Percentiles rank a stretch among this genome's conserved stretches.
Conservation (phyloP, 2,888 invertebrate species). For the Xylota sylvarum region DNA sequence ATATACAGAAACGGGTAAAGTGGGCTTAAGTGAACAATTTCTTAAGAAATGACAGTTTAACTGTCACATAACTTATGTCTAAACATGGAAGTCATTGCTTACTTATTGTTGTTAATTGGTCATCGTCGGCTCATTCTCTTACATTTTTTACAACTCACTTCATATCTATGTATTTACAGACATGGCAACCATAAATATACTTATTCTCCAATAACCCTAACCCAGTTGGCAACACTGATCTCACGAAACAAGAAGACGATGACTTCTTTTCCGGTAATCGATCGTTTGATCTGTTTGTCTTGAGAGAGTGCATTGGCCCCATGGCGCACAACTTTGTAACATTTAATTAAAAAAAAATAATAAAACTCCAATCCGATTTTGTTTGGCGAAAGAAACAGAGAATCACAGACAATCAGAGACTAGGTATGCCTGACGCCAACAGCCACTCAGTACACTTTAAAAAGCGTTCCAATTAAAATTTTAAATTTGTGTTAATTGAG, state of each 20-base stretch:
- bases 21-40: not conserved
- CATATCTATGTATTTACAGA: too few relatives aligned
- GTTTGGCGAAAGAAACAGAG: conserved; percentile 35
- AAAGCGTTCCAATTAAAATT: conserved; percentile 66
- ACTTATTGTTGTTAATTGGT: too few relatives aligned
- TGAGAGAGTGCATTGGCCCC: conserved; percentile 39
- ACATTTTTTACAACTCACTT: too few relatives aligned
- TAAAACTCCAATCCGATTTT: conserved; percentile 60
- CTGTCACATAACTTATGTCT: not conserved
- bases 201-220: not conserved
- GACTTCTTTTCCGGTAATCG: conserved; percentile 1
- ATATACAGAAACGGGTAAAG: not conserved
- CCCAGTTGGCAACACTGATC: conserved; percentile 5
- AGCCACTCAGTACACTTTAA: conserved; percentile 48
- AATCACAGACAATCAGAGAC: conserved; percentile 32
- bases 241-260: not conserved
- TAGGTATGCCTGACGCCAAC: not conserved
- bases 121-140: too few relatives aligned
- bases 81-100: too few relatives aligned
- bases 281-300: conserved; percentile 12
- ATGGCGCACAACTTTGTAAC: conserved; percentile 15
- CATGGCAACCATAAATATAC: too few relatives aligned
- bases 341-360: conserved; percentile 62
- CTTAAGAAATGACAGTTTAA: not conserved
- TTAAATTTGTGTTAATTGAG: conserved; percentile 73